Evolutionary conservation across 2,888 invertebrate species (phyloP), one percentile per base, ranked within the genome.

Genomic region (Ptychoptera contaminata): DNA sequence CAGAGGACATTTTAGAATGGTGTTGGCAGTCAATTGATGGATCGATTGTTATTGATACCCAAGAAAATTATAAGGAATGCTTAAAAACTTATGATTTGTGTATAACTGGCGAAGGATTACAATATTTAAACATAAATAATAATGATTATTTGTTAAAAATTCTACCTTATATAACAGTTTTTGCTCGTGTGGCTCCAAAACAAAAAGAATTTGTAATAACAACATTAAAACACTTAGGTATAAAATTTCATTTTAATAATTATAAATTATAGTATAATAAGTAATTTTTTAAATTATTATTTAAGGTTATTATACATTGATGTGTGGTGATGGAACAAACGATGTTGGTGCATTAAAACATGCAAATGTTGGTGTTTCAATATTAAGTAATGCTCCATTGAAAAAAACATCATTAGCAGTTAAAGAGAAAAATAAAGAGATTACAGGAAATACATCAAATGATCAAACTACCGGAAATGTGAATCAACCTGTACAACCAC

Each of bases 311-410:
- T 77, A 77, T 4, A 93, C 96, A 0, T 70, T 99, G 2, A 99
- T 99, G 99, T 99, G 98, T 60, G 98, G 99, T 2, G 99, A 99
- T 68, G 99, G 99, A 44, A 99, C 99, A 2, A 99, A 99, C 63
- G 98, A 99, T 67, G 98, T 99, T 10, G 98, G 98, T 14, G 94
- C 94, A 5, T 68, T 99, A 42, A 99, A 98, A 67, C 98, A 99
- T 67, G 94, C 98, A 31, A 84, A 98, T 67, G 94, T 78, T n/a
- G 92, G 92, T 40, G 92, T 93, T 14, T 92, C 93, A 0, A 81
- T 93, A 55, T 65, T 93, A 40, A 80, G 91, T 5, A 85, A 84
- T 62, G 82, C 83, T 0, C 82, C 87, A 1, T 79, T 79, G 56
- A 69, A 69, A 47, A 48, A 65, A 39, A 58, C 64, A 12, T 65